These are phyloP conservation scores for Crotalus viridis DNA, from an alignment of 2,113 vertebrate genomes.

Conservation along the genomic window DNA sequence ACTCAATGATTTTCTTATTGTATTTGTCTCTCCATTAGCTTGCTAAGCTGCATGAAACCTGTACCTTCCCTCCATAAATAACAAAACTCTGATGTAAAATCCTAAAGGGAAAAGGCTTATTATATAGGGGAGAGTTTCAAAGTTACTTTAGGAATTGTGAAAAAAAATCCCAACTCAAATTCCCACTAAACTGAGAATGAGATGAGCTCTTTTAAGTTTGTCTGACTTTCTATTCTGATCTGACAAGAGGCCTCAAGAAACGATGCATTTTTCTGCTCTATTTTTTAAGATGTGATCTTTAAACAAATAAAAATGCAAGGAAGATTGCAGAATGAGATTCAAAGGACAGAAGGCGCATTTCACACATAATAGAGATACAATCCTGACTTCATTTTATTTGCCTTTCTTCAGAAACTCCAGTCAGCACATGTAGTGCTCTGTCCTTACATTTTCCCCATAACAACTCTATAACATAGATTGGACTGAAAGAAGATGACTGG, in stretches of 20 bases:
- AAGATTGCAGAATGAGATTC: not conserved
- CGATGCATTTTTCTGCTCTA: not conserved
- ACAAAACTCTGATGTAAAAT: conserved; percentile 10
- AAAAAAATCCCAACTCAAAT: not conserved
- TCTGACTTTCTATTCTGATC: not conserved
- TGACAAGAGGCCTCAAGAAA: not conserved
- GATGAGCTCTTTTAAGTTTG: not conserved
- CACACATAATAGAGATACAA: not conserved
- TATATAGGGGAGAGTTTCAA: not conserved
- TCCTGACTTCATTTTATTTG: not conserved
- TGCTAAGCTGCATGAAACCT: conserved; percentile 9
- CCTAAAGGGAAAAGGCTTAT: conserved; percentile 3
- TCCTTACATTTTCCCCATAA: not conserved
- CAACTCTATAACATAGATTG: not conserved
- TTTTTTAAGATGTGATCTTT: not conserved
- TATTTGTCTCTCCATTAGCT: not conserved
- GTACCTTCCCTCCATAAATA: conserved; percentile 11
- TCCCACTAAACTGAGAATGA: not conserved
- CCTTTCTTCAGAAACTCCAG: not conserved
- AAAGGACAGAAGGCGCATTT: not conserved
- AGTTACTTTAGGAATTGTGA: not conserved
- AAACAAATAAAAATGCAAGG: not conserved
- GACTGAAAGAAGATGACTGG: not conserved
- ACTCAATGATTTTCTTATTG: not conserved
- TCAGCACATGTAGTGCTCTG: not conserved